Evolutionary conservation across 2,888 invertebrate species (phyloP), one percentile per base, ranked within the genome.

Genomic region (Agrotis ipsilon): DNA sequence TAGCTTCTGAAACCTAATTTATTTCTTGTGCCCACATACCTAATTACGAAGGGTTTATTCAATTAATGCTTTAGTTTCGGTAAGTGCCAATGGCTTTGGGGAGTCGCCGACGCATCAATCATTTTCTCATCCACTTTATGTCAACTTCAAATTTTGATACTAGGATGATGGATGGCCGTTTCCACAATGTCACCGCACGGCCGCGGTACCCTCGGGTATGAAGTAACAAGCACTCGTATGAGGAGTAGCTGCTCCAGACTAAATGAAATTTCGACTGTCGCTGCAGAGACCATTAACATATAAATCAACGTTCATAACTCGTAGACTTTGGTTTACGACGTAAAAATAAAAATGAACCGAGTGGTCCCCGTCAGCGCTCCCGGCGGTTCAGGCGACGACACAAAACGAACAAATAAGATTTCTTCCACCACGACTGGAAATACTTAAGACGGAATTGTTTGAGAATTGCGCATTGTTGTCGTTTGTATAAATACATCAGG

Each of bases 141-240:
- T 95, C 95, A 93, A 93, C 94, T 93, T 94, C 92, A 93, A 95
- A 94, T 94, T 95, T 94, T 94, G 94, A 95, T 95, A 93, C 88
- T 88, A 86, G 78, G 82, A 89, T 95, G 95, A 96, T 96, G 91
- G 95, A 96, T 94, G 90, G 87, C 89, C 89, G 86, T 86, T 88
- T 87, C 88, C 85, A 87, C 86, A 88, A 87, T 89, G 90, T 88
- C 86, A 71, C 75, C 79, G 75, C 82, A 79, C 78, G 68, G 77
- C 80, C 84, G 84, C 78, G 78, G 75, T 75, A 81, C 87, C 84
- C 86, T 82, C 79, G 59, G 68, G 62, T 75, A 68, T 77, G 70
- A 78, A 83, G 75, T 80, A 83, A 72, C 81, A 70, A 75, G 75
- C 54, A 63, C 68, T 68, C 64, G 63, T 68, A 64, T 59, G 81